Evolutionary conservation across 2,113 vertebrate species (phyloP), one percentile per base, ranked within the genome.

Genomic region (Willisornis vidua): DNA sequence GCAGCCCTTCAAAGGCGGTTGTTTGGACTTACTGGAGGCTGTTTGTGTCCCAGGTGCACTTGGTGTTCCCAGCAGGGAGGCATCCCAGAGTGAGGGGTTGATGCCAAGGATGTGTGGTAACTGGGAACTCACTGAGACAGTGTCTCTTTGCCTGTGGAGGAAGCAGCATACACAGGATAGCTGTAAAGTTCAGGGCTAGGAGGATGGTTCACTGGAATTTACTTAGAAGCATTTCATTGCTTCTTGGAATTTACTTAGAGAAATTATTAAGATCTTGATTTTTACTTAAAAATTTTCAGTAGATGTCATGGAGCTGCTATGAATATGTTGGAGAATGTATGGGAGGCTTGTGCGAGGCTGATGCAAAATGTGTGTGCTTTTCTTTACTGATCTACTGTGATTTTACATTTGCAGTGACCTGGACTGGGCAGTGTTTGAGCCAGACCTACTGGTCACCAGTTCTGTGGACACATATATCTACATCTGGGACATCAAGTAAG

Each of bases 401-500:
- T 94, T 59, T 93, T 90, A 7, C 67, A 8, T 93, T 97, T 85
- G 48, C 97, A 99, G 99, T 18, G 99, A 99, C 96, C 97, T 99
- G 97, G 99, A 99, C 97, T 99, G 99, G 99, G 99, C 99, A 1
- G 99, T 99, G 92, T 99, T 99, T 89, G 99, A 99, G 41, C 98
- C 99, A 1, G 99, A 99, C 85, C 89, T 99, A 45, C 97, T 99
- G 82, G 99, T 99, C 78, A 99, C 99, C 92, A 99, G 99, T 95
- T 99, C 99, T 20, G 99, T 99, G 84, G 99, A 99, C 97, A 99
- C 99, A 0, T 99, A 99, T 97, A 99, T 99, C 95, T 99, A 99
- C 97, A 99, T 99, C 96, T 99, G 99, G 99, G 99, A 99, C 96
- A 99, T 99, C 97, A 99, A 99, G 99, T 99, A 97, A 98, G 98